Conservation (phyloP, 2,113 vertebrate genomes). For the Rhinoptilus africanus region DNA sequence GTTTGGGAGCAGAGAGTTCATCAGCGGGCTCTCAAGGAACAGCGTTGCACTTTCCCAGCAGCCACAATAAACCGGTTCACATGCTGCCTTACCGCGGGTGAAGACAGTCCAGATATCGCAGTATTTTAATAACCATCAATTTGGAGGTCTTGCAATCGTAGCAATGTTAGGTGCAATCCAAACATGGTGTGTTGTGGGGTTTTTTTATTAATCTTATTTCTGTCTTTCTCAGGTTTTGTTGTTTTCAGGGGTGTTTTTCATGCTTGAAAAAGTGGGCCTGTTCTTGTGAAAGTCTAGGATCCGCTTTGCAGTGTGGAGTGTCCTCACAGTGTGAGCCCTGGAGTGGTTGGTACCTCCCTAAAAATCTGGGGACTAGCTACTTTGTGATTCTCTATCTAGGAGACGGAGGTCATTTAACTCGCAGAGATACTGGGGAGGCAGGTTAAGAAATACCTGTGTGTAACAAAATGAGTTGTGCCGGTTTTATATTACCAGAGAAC, state of each 20-base stretch:
- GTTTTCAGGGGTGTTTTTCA: not conserved
- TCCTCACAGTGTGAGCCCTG: not conserved
- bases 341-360: not conserved
- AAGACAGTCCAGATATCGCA: not conserved
- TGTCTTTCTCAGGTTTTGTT: not conserved
- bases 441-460: not conserved
- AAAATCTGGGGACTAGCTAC: not conserved
- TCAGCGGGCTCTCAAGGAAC: not conserved
- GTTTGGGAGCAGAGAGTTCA: not conserved
- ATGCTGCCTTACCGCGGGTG: fast-evolving
- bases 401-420: not conserved
- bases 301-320: not conserved
- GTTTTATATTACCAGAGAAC: not conserved
- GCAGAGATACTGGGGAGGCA: not conserved
- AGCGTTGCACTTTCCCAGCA: not conserved
- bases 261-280: fast-evolving
- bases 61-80: not conserved
- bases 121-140: not conserved
- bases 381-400: not conserved
- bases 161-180: not conserved
- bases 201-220: not conserved
- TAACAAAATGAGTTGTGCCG: not conserved
- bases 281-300: not conserved
- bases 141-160: not conserved
- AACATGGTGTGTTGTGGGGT: fast-evolving